phyloP scores from a whole-genome alignment of 2,797 vertebrate genomes.

The Eulemur rubriventer region DNA sequence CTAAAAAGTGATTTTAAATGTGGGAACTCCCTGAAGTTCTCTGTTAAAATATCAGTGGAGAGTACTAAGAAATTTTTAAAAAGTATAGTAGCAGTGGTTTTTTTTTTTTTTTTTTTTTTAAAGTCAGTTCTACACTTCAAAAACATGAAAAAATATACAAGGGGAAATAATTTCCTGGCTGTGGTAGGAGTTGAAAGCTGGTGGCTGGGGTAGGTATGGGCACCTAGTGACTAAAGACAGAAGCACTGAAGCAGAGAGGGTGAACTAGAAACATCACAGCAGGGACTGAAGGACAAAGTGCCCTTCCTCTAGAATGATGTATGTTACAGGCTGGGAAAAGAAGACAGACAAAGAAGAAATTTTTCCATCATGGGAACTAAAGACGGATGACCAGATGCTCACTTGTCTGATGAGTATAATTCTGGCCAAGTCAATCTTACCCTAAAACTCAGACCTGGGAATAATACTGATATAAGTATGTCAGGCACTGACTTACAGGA shows the following conservation, averaged over 20 bases:
- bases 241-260: neutral
- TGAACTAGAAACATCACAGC: neutral
- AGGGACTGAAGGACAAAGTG: neutral
- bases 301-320: neutral
- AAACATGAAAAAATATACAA: neutral
- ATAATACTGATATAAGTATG: neutral
- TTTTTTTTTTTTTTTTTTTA: neutral
- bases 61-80: neutral
- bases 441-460: neutral
- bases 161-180: constrained; percentile 22
- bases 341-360: neutral
- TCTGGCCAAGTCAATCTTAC: neutral
- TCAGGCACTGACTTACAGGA: neutral
- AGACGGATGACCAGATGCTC: neutral
- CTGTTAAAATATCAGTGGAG: neutral
- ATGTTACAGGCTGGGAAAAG: neutral
- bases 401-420: neutral
- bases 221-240: neutral
- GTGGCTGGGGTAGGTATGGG: neutral
- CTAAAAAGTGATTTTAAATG: constrained; percentile 22
- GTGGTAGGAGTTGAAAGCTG: neutral
- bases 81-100: neutral
- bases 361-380: neutral
- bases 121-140: neutral
- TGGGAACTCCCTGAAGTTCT: neutral